These are phyloP conservation scores for Poeciliopsis gracilis DNA, from an alignment of 2,797 vertebrate genomes.

Conservation along the genomic window DNA sequence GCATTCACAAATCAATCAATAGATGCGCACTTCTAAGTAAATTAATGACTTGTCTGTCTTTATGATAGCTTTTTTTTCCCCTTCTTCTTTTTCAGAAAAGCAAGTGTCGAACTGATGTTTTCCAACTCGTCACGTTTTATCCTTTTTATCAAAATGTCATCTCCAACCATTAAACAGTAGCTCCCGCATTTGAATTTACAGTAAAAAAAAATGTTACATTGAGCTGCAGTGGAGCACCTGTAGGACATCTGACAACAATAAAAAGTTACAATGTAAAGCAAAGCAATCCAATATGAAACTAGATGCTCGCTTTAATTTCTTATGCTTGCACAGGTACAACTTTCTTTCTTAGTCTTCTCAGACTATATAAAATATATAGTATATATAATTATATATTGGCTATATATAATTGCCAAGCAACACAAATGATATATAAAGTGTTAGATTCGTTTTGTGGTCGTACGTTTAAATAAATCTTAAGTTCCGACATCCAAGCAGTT, in stretches of 20 bases:
- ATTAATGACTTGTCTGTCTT: background rate
- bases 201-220: background rate
- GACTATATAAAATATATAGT: background rate
- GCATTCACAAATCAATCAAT: background rate
- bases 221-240: background rate
- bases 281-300: background rate
- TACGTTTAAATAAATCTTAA: background rate
- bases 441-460: background rate
- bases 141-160: background rate
- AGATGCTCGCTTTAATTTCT: background rate
- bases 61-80: background rate
- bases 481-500: background rate
- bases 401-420: background rate
- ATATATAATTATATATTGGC: too few species aligned
- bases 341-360: background rate
- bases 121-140: background rate
- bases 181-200: background rate
- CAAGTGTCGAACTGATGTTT: background rate
- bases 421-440: too few species aligned
- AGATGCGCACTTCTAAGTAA: background rate
- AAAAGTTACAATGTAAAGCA: background rate
- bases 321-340: background rate
- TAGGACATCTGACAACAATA: background rate
- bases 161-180: background rate
- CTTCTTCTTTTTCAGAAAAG: background rate